Conservation (phyloP, 1,140 invertebrate genomes). For the Telenomus remus region DNA sequence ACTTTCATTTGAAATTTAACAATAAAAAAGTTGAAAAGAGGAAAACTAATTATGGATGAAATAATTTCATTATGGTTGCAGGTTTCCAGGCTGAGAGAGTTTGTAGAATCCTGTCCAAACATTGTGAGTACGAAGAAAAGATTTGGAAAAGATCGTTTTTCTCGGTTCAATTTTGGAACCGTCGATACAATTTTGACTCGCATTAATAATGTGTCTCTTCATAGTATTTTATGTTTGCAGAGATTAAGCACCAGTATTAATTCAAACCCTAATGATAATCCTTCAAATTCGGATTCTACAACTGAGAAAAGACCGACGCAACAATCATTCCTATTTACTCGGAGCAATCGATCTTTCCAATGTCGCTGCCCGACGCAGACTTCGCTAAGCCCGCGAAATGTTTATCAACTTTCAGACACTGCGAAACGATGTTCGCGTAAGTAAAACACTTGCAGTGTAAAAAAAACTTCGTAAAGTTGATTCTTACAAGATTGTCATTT, state of each 20-base stretch:
- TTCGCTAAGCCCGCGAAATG: conserved; percentile 52
- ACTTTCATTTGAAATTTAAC: no score
- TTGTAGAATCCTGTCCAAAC: no score
- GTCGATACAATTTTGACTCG: no score
- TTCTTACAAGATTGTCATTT: no score
- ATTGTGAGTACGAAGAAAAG: no score
- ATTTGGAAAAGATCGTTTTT: no score
- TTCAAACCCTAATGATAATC: conserved; percentile 53
- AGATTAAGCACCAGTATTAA: conserved; percentile 10
- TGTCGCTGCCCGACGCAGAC: conserved; percentile 57
- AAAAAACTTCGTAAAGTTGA: background rate
- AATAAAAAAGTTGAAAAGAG: no score
- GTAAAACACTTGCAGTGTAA: conserved; percentile 38
- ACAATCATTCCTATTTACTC: conserved; percentile 71
- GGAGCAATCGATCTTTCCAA: conserved; percentile 63
- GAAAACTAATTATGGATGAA: no score
- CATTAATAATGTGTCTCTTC: no score
- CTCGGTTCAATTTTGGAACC: no score
- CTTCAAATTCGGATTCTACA: conserved; percentile 51
- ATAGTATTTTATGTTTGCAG: background rate
- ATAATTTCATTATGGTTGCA: no score
- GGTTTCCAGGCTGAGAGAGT: no score
- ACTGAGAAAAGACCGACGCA: conserved; percentile 59
- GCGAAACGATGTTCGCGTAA: conserved; percentile 66
- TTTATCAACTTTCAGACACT: conserved; percentile 61